Evolutionary conservation across 2,888 invertebrate genomes (phyloP), one percentile per base, ranked within the genome.

Genomic region (Pemphredon lugubris): DNA sequence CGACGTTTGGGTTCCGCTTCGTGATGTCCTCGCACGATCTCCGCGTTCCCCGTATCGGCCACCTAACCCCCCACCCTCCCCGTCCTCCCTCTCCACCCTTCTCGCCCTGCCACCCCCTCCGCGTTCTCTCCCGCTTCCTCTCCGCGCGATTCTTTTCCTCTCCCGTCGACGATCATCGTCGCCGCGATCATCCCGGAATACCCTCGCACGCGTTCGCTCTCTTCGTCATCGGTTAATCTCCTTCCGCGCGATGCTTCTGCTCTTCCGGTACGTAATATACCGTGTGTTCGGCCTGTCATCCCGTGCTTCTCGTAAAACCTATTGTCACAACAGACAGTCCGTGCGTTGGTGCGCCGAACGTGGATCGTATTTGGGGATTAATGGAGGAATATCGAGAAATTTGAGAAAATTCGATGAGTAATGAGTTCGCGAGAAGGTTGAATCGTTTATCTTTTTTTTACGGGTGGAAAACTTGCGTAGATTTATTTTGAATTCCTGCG

Each of bases 1-100:
- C 87, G 84, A 87, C 86, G 86, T 83, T 87, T 83, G 87, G 87
- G 88, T 88, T 88, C 88, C 88, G 88, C 87, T 88, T 73, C 75
- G 84, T 84, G 87, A 88, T 84, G 84, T 85, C 82, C 82, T 75
- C 73, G 74, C 60, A 44, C 59, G 68, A 44, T 59, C 76, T 44
- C 65, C 18, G 14, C n/a, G n/a, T n/a, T n/a, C 34, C 55, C 60
- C 54, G 54, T 48, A 34, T 34, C 11, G n/a, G 34, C n/a, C 34
- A 34, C 34, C 34, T 9, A n/a, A 9, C 30, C 30, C 9, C 30
- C 30, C 30, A 30, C 30, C 37, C n/a, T 4, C n/a, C n/a, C 11
- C n/a, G 4, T 13, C n/a, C 37, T n/a, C n/a, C n/a, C n/a, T n/a
- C n/a, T n/a, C n/a, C n/a, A n/a, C n/a, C 60, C 54, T 54, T 48